Percentiles rank a stretch among this genome's conserved stretches.
phyloP scores from a whole-genome alignment of 2,113 vertebrate genomes.

The Muscicapa adusta region DNA sequence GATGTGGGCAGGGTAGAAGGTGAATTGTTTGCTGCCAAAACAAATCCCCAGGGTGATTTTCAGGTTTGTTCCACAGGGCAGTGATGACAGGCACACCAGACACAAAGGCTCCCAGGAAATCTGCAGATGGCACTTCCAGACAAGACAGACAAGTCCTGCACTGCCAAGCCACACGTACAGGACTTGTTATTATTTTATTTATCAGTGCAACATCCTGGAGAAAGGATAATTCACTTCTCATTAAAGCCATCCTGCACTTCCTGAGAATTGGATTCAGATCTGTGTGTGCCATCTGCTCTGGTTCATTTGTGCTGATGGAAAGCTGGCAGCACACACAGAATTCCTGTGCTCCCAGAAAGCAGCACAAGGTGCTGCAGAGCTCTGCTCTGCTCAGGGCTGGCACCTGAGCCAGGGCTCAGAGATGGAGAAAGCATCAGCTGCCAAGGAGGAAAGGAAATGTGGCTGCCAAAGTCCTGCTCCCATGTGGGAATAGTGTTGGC shows the following conservation, averaged over 20 bases:
- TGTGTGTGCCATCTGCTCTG: neutral
- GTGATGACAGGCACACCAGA: neutral
- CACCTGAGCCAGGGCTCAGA: neutral
- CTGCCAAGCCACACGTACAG: neutral
- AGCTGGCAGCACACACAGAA: neutral
- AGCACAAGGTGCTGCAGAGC: neutral
- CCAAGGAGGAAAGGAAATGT: neutral
- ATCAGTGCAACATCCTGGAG: neutral
- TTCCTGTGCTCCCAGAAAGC: neutral
- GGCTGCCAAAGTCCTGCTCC: neutral
- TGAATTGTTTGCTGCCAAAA: neutral
- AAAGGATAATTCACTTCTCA: neutral
- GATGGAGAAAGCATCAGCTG: rapidly evolving
- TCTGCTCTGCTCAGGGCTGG: neutral
- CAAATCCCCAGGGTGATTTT: neutral
- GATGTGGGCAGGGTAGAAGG: neutral
- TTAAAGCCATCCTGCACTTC: neutral
- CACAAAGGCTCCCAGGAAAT: neutral
- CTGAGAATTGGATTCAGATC: neutral
- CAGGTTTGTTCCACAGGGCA: neutral
- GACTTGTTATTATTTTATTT: slow-evolving; percentile 8
- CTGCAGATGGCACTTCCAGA: neutral
- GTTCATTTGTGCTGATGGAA: neutral
- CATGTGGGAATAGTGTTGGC: too few species aligned
- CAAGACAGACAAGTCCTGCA: neutral